Evolutionary conservation across 35 echinoderm and acorn worm genomes (phyloP).

Genomic region (Apostichopus californicus): DNA sequence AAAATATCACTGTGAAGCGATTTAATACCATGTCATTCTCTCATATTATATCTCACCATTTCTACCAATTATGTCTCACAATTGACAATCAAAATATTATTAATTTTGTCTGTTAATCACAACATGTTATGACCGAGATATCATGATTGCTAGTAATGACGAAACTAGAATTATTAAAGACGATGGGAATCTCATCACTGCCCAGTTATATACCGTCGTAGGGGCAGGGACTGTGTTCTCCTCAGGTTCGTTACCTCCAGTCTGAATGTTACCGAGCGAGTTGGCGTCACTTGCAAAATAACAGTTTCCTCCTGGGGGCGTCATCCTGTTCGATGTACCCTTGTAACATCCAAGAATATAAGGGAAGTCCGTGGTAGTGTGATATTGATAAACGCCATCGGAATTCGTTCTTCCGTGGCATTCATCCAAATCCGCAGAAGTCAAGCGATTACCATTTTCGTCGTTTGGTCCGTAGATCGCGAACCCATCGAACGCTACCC

Average conservation of each 20-base stretch:
- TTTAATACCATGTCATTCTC: no score
- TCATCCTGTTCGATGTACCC: background rate
- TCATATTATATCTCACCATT: no score
- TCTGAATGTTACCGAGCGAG: background rate
- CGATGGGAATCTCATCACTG: background rate
- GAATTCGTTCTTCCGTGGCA: conserved; percentile 47
- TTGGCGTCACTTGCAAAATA: conserved; percentile 31
- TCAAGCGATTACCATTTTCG: conserved; percentile 67
- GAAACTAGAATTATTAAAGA: background rate
- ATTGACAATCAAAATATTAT: no score
- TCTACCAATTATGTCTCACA: no score
- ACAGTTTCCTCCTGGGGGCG: background rate
- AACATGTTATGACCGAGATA: background rate
- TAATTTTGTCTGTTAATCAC: no score
- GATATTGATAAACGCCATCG: conserved; percentile 75
- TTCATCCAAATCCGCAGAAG: conserved; percentile 55
- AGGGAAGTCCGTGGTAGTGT: conserved; percentile 76
- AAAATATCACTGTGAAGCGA: no score
- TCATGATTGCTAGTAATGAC: background rate
- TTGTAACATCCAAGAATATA: conserved; percentile 79
- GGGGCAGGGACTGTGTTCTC: background rate
- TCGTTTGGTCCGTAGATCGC: conserved; percentile 79
- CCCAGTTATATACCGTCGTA: background rate
- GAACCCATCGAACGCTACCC: conserved; percentile 80
- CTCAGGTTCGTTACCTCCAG: background rate